Base-by-base conservation (phyloP, 2,113 vertebrate species). In the Malurus alboscapulatus region DNA sequence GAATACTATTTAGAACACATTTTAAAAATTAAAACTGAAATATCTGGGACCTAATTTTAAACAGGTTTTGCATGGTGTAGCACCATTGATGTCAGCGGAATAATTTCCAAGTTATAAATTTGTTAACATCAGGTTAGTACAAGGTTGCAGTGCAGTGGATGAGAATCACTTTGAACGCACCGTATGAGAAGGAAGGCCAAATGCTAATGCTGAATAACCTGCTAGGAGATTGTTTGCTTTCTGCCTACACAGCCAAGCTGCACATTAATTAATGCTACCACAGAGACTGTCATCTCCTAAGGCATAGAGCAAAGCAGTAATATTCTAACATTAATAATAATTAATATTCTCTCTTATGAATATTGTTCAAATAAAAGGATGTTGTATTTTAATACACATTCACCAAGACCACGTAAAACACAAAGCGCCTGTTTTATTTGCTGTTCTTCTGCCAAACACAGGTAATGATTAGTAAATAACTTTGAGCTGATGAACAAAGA, bases 311-410 rank as follows among this genome's bases (percentile, higher is more conserved):
- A 74, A 87, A 92, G 5, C 80, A 83, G 53, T 59, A 88, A 94
- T 87, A 93, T 63, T 94, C 83, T 84, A 74, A 81, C 24, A 71
- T 84, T 92, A 91, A 74, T 65, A 91, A 87, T 93, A 86, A 93
- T 92, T 95, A 91, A 86, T 90, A 92, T 88, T 94, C 61, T 80
- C 24, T 89, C 68, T 88, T 91, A 81, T 73, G 83, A 94, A 91
- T 94, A 94, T 66, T 62, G 68, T 78, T 83, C 80, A 96, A 94
- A 96, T 96, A 97, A 96, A 86, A 97, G 58, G 63, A 90, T 85
- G 81, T 50, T 78, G 50, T 68, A 86, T 89, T 83, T 94, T 59
- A 81, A 90, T 48, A 92, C 22, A 62, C 25, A 3, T 55, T 79
- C 61, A 69, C 84, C 66, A 62, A 71, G 90, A 86, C 32, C 2